A percentile compares a stretch with the other conserved stretches of the same genome.
Evolutionary conservation across 2,888 invertebrate species (phyloP).

Genomic region (Rambutsinella grinnellia): DNA sequence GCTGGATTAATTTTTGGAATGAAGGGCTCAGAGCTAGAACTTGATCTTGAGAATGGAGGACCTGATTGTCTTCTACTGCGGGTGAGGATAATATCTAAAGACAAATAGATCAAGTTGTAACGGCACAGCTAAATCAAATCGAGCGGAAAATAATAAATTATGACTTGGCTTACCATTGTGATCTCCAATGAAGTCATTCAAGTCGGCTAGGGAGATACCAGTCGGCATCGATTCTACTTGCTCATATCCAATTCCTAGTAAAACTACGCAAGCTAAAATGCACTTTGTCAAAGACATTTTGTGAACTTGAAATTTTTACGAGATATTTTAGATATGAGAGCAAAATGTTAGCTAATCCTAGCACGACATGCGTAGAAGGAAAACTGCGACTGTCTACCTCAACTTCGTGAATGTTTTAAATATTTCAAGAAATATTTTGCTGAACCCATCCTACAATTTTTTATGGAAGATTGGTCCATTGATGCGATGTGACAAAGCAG

Average conservation of each 20-base stretch:
- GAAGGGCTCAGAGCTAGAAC: not conserved
- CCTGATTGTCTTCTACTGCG: slow-evolving; percentile 13
- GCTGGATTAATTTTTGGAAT: slow-evolving; percentile 39
- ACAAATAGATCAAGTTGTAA: no score
- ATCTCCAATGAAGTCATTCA: no score
- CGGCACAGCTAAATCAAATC: no score
- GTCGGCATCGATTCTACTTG: slow-evolving; percentile 8
- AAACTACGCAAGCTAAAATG: slow-evolving; percentile 21
- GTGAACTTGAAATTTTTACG: slow-evolving; percentile 11
- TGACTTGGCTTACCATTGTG: no score
- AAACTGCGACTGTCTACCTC: not conserved
- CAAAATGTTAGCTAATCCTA: not conserved
- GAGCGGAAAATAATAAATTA: no score
- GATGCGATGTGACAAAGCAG: not conserved
- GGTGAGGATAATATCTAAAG: no score
- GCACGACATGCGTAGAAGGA: not conserved
- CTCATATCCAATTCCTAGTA: slow-evolving; percentile 5
- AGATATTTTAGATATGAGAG: not conserved
- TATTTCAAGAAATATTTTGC: not conserved
- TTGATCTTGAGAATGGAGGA: not conserved
- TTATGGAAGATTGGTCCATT: not conserved
- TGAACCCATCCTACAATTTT: not conserved
- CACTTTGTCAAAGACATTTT: slow-evolving; percentile 2
- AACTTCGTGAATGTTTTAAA: not conserved
- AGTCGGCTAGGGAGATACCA: no score